Conservation (phyloP, 2,888 invertebrate species). For the Eristalis pertinax region DNA sequence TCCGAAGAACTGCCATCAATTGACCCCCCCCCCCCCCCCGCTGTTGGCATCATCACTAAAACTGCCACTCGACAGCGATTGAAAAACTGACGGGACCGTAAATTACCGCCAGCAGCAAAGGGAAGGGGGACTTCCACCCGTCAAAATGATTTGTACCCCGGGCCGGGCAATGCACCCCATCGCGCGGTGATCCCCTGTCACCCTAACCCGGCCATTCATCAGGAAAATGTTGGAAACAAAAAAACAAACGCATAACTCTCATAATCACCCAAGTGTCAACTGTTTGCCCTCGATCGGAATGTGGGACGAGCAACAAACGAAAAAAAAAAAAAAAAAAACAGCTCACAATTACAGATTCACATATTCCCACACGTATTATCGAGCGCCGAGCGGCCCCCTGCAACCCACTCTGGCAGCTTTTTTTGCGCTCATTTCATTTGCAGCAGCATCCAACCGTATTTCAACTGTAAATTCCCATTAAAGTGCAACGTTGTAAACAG, state of each 20-base stretch:
- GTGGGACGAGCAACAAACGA: slow-evolving; percentile 8
- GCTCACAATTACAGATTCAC: slow-evolving; percentile 30
- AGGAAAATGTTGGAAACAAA: neutral
- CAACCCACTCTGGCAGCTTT: neutral
- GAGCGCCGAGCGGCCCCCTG: neutral
- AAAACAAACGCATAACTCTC: slow-evolving; percentile 21
- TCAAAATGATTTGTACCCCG: neutral
- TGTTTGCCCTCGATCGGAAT: slow-evolving; percentile 32
- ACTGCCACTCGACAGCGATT: neutral
- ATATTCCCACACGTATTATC: slow-evolving; percentile 28
- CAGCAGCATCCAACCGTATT: slow-evolving; percentile 56
- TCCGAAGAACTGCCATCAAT: neutral
- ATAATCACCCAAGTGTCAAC: slow-evolving; percentile 26
- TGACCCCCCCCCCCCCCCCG: neutral
- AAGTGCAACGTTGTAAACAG: slow-evolving; percentile 67
- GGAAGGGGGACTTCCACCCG: neutral
- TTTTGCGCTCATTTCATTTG: slow-evolving; percentile 40
- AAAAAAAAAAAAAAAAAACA: too few species aligned
- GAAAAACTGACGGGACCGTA: neutral
- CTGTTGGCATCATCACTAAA: neutral
- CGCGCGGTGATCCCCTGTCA: neutral
- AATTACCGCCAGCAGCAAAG: neutral
- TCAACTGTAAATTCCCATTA: slow-evolving; percentile 65
- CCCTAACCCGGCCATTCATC: neutral
- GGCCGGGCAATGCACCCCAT: too few species aligned